These are phyloP conservation scores for Listrodromus nycthemerus DNA, from an alignment of 2,888 invertebrate species.

Conservation along the genomic window DNA sequence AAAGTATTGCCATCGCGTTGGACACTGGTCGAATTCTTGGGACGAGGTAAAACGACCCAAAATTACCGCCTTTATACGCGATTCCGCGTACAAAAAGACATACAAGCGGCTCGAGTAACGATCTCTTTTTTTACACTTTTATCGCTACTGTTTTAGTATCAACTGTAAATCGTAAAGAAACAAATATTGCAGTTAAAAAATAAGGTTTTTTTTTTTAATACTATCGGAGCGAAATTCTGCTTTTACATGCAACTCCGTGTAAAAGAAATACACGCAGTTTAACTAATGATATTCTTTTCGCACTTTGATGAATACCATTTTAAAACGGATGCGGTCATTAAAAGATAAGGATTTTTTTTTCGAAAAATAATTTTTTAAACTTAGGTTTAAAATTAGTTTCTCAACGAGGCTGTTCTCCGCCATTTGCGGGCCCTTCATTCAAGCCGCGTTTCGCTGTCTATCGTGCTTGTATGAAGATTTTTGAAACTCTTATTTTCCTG, in stretches of 20 bases:
- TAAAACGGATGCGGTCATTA: too few relatives aligned
- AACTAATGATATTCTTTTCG: neutral
- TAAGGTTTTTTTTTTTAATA: too few relatives aligned
- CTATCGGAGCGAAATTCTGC: neutral
- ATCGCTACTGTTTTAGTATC: neutral
- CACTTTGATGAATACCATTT: neutral
- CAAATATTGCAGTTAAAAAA: too few relatives aligned
- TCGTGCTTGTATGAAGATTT: neutral
- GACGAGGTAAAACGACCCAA: neutral
- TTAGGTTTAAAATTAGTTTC: neutral
- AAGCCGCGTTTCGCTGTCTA: constrained; percentile 15
- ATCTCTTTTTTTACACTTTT: neutral
- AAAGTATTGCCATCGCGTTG: constrained; percentile 22
- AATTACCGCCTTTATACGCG: neutral
- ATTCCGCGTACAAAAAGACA: neutral
- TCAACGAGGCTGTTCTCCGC: neutral
- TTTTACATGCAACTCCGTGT: neutral
- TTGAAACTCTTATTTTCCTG: constrained; percentile 1
- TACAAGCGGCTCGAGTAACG: neutral
- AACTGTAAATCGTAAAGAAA: neutral
- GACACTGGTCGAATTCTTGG: constrained; percentile 22
- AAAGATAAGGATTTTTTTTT: too few relatives aligned
- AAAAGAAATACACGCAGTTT: neutral
- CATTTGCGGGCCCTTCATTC: constrained; percentile 6
- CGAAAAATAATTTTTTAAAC: too few relatives aligned